These are phyloP conservation scores for Sycon ciliatum DNA, from an alignment of 37 sponge, comb jelly and placozoan species.

Conservation along the genomic window DNA sequence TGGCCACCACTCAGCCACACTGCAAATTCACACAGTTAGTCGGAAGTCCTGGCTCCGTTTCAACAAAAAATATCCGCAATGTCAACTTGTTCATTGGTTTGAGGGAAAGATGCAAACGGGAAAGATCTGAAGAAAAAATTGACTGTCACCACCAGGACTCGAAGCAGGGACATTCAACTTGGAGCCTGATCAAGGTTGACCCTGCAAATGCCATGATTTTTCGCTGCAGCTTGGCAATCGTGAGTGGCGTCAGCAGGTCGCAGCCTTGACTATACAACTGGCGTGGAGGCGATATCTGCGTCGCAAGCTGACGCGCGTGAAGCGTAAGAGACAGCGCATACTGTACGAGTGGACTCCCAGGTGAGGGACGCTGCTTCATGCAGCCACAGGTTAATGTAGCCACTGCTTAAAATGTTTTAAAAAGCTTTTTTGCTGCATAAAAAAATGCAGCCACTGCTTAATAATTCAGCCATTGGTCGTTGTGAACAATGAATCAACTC, in stretches of 20 bases:
- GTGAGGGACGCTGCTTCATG: slow-evolving; percentile 10
- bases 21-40: too few relatives aligned
- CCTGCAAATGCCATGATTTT: too few relatives aligned
- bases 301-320: slow-evolving; percentile 34
- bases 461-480: too few relatives aligned
- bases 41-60: too few relatives aligned
- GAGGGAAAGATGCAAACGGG: slow-evolving; percentile 16
- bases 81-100: slow-evolving; percentile 3
- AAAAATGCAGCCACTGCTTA: too few relatives aligned
- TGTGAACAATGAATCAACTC: too few relatives aligned
- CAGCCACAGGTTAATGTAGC: neutral
- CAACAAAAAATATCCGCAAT: neutral
- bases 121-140: too few relatives aligned
- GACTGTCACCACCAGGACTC: too few relatives aligned
- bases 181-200: too few relatives aligned
- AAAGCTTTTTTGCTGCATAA: too few relatives aligned
- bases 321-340: slow-evolving; percentile 39
- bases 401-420: neutral
- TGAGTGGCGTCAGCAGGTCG: slow-evolving; percentile 76
- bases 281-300: slow-evolving; percentile 79
- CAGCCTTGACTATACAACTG: slow-evolving; percentile 86
- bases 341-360: slow-evolving; percentile 82
- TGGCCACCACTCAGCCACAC: too few relatives aligned
- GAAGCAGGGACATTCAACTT: too few relatives aligned
- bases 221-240: slow-evolving; percentile 42